Base-by-base conservation (phyloP, 1,140 invertebrate genomes). In the Scaptomyza montana region DNA sequence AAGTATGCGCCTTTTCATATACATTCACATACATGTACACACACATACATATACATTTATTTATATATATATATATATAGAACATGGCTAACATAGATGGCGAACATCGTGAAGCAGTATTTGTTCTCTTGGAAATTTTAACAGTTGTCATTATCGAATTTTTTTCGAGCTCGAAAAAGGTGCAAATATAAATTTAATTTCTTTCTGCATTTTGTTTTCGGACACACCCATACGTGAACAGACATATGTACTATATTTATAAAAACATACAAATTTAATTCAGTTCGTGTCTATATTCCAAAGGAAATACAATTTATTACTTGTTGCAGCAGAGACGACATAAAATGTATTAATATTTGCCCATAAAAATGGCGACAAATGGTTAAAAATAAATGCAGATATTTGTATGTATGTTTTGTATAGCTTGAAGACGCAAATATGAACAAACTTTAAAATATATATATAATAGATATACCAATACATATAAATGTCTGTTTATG, bases 341-440 rank as follows among this genome's bases (percentile, higher is more conserved):
- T 47, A 33, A 76, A 89, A 89, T 84, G 80, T 89, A 89, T 89
- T 84, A 89, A 89, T 89, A 89, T 84, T 84, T 69, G 66, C 56
- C 54, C 64, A 86, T 87, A 78, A 69, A 81, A 21, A 57, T 5
- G 74, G 64, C 64, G 65, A 57, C 59, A 82, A 81, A 65, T 74
- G 50, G 78, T 85, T 87, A 86, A 87, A 86, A 87, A 87, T 86
- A 86, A 78, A 73, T 64, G 16, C 28, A 43, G 51, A 68, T 59
- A 43, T n/a, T 43, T 43, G 12, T 43, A 71, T 67, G 70, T 76
- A 66, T 36, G 51, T 77, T 65, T 77, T 80, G 63, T 74, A 61
- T 61, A 70, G 80, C 79, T 50, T 85, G 60, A 62, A 74, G 60
- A 75, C 56, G 63, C 70, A 60, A 43, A 69, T 61, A 70, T 66